Evolutionary conservation across 2,113 vertebrate species (phyloP).

Genomic region (Hippocampus abdominalis): DNA sequence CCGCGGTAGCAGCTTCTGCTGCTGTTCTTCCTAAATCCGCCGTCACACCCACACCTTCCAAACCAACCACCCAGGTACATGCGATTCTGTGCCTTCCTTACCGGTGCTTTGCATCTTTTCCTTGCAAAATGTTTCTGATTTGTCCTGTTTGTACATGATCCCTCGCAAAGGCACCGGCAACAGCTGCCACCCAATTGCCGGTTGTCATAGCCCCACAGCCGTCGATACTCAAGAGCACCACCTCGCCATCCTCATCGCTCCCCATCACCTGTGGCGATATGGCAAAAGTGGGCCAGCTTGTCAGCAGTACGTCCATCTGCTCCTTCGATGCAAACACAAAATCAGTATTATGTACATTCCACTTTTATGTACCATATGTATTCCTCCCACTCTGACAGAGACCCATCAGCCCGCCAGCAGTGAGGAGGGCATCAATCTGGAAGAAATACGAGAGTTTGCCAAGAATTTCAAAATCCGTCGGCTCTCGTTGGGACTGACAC

Average conservation of each 20-base stretch:
- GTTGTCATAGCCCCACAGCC: constrained; percentile 81
- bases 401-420: constrained; percentile 74
- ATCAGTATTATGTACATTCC: constrained; percentile 14
- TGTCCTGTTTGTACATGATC: constrained; percentile 2
- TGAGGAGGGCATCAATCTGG: constrained; percentile 91
- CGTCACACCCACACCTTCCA: constrained; percentile 70
- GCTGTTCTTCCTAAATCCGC: constrained; percentile 76
- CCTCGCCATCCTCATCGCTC: constrained; percentile 66
- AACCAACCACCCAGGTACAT: constrained; percentile 67
- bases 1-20: constrained; percentile 71
- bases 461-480: constrained; percentile 97
- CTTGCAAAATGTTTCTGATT: neutral
- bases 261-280: constrained; percentile 84
- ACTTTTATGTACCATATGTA: constrained; percentile 5
- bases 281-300: constrained; percentile 89
- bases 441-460: constrained; percentile 95
- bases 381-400: constrained; percentile 66
- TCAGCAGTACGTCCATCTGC: constrained; percentile 81
- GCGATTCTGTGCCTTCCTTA: neutral
- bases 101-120: neutral
- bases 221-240: constrained; percentile 61
- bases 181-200: constrained; percentile 73
- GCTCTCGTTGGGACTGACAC: constrained; percentile 88
- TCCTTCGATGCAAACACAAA: constrained; percentile 19
- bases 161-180: constrained; percentile 48